A percentile compares a stretch with the other conserved stretches of the same genome.
Conservation (phyloP, 2,888 invertebrate species). For the Cephus pulcher region DNA sequence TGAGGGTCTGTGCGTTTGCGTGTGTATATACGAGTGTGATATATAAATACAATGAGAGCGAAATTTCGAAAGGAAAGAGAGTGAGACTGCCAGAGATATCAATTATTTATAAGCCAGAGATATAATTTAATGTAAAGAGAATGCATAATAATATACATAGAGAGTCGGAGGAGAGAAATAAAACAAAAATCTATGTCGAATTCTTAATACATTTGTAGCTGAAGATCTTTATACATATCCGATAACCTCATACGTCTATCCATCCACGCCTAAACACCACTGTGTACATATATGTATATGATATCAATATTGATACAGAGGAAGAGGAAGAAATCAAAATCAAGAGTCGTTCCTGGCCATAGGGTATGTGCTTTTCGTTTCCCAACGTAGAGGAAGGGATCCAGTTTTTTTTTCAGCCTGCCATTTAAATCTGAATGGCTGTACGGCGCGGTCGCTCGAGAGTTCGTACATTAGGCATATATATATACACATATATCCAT, state of each 20-base stretch:
- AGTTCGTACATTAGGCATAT: neutral
- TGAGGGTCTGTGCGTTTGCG: slow-evolving; percentile 25
- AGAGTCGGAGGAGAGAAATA: slow-evolving; percentile 18
- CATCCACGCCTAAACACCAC: neutral
- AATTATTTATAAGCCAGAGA: slow-evolving; percentile 60
- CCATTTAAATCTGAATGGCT: slow-evolving; percentile 66
- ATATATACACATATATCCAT: neutral
- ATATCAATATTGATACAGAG: too few relatives aligned
- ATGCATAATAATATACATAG: slow-evolving; percentile 26
- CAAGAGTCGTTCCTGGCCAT: neutral
- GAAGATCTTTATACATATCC: neutral
- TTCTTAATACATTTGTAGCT: neutral
- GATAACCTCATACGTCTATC: neutral
- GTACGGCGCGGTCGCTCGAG: slow-evolving; percentile 53
- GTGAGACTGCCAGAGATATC: slow-evolving; percentile 38
- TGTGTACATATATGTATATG: neutral
- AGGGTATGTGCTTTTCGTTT: neutral
- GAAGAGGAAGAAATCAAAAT: neutral
- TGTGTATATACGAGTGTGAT: slow-evolving; percentile 18
- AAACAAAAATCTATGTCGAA: slow-evolving; percentile 26
- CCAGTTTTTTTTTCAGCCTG: slow-evolving; percentile 41
- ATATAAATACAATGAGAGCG: slow-evolving; percentile 24
- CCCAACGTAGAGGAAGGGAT: neutral
- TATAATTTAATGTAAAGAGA: slow-evolving; percentile 60
- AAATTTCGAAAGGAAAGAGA: slow-evolving; percentile 20